These are phyloP conservation scores for Troides helena DNA, from an alignment of 2,888 invertebrate species.

Conservation along the genomic window DNA sequence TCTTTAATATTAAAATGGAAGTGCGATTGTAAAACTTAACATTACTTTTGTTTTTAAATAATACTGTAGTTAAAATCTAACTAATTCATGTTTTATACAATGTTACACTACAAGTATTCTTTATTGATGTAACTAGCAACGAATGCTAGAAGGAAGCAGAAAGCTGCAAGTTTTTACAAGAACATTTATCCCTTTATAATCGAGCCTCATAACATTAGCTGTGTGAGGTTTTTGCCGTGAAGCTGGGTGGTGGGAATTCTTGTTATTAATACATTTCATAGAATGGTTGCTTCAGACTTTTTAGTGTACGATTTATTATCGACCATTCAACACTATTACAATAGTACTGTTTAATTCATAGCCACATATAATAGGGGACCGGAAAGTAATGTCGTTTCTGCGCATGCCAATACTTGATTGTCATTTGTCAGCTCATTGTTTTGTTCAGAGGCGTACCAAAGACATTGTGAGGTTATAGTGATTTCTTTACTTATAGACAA, in stretches of 20 bases:
- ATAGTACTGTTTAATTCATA: conserved; percentile 35
- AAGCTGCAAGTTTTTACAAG: conserved; percentile 47
- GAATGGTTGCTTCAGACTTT: conserved; percentile 19
- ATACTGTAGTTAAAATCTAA: neutral
- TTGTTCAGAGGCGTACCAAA: too few species aligned
- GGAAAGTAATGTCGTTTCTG: too few species aligned
- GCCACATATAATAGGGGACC: too few species aligned
- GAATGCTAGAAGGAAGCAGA: conserved; percentile 44
- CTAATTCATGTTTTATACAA: neutral
- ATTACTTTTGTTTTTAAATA: neutral
- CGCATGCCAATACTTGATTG: too few species aligned
- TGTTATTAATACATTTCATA: conserved; percentile 37
- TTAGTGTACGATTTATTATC: conserved; percentile 30
- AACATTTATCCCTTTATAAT: conserved; percentile 45
- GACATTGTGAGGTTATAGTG: too few species aligned
- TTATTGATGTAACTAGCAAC: conserved; percentile 37
- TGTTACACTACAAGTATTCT: neutral
- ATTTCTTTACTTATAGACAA: too few species aligned
- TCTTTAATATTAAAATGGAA: too few species aligned
- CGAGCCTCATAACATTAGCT: conserved; percentile 48
- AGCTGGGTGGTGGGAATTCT: conserved; percentile 49
- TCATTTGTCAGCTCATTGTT: too few species aligned
- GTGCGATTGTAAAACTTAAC: too few species aligned
- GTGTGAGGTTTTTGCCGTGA: conserved; percentile 51
- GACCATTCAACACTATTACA: conserved; percentile 32